phyloP scores from a whole-genome alignment of 2,888 invertebrate species.

The Andrena minutula region DNA sequence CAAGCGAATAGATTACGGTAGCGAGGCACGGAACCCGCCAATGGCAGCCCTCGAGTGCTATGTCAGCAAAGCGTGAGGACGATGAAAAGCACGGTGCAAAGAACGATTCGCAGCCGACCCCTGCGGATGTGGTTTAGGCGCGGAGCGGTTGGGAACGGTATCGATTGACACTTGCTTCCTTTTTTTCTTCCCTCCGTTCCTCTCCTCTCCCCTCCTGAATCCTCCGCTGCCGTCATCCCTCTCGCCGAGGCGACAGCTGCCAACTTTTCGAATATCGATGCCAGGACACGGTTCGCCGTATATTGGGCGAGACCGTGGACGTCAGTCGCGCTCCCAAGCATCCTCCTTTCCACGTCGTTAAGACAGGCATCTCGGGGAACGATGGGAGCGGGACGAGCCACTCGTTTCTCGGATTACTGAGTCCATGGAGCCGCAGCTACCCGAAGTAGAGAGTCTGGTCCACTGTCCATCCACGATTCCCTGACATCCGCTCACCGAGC shows the following conservation, averaged over 20 bases:
- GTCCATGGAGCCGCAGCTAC: background rate
- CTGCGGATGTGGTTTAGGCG: conserved; percentile 44
- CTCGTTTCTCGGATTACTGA: conserved; percentile 23
- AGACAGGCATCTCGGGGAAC: background rate
- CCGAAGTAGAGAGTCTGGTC: conserved; percentile 27
- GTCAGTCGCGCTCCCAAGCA: conserved; percentile 49
- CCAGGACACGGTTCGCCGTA: conserved; percentile 43
- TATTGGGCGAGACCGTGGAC: conserved; percentile 41
- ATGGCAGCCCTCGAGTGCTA: conserved; percentile 62
- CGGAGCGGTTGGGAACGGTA: conserved; percentile 47
- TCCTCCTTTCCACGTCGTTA: conserved; percentile 55
- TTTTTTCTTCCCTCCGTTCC: conserved; percentile 8
- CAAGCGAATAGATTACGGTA: conserved; percentile 64
- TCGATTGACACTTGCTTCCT: conserved; percentile 61
- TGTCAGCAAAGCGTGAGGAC: conserved; percentile 73
- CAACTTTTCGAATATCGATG: conserved; percentile 59
- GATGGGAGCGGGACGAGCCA: conserved; percentile 15
- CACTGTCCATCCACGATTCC: background rate
- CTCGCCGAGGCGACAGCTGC: conserved; percentile 56
- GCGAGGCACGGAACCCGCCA: conserved; percentile 65
- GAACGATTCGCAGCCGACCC: conserved; percentile 60
- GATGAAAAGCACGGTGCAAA: conserved; percentile 65
- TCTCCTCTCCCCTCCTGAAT: background rate
- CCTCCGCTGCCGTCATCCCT: background rate
- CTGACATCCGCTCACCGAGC: background rate